Evolutionary conservation across 2,113 vertebrate species (phyloP).

Genomic region (Rhinolophus ferrumequinum): DNA sequence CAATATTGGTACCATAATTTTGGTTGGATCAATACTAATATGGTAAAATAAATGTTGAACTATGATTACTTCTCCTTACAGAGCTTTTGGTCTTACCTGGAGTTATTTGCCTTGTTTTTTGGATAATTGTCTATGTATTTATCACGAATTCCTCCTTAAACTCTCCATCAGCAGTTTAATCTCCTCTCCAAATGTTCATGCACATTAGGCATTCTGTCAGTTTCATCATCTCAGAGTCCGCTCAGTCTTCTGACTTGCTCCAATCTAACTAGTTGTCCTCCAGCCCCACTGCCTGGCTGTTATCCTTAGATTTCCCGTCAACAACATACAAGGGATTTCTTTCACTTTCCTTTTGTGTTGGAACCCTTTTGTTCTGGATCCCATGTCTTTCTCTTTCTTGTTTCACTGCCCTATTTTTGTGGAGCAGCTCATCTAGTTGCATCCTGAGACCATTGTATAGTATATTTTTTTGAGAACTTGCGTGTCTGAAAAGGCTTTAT

Average conservation of each 20-base stretch:
- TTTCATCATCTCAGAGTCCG: not conserved
- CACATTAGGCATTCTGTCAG: not conserved
- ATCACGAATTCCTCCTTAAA: not conserved
- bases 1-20: not conserved
- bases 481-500: not conserved
- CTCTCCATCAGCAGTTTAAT: not conserved
- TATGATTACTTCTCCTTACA: not conserved
- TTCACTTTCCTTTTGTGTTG: not conserved
- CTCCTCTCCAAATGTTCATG: not conserved
- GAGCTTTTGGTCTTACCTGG: not conserved
- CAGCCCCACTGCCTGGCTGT: not conserved
- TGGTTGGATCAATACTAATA: not conserved
- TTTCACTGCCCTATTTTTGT: not conserved
- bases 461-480: not conserved
- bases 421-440: not conserved
- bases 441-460: not conserved
- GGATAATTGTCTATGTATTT: not conserved
- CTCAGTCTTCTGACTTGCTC: not conserved
- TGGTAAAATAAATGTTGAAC: not conserved
- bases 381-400: not conserved
- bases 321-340: not conserved
- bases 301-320: not conserved
- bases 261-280: rapidly evolving
- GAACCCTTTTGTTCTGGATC: not conserved
- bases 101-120: not conserved